Percentiles rank a stretch among this genome's conserved stretches.
These are phyloP conservation scores for Euura saliciscinereae DNA, from an alignment of 1,140 invertebrate genomes.

Conservation along the genomic window DNA sequence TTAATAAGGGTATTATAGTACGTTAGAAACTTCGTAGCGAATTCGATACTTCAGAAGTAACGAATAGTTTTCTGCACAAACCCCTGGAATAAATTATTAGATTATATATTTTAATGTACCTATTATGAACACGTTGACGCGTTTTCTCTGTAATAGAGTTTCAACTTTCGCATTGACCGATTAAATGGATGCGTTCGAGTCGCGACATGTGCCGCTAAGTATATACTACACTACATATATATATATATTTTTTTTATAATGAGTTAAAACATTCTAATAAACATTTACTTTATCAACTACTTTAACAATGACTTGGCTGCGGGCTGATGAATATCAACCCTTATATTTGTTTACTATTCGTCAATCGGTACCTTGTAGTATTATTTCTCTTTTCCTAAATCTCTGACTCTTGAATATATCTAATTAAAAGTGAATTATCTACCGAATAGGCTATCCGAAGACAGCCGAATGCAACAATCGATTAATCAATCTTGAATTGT, in stretches of 20 bases:
- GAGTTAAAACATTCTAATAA: background rate
- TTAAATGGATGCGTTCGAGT: background rate
- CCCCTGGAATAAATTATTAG: background rate
- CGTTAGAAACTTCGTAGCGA: too few species aligned
- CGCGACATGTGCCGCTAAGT: background rate
- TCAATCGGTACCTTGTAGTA: too few species aligned
- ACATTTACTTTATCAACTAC: background rate
- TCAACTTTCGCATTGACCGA: background rate
- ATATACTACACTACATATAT: background rate
- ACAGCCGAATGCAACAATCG: background rate
- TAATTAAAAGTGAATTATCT: too few species aligned
- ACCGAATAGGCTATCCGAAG: too few species aligned
- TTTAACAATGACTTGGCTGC: background rate
- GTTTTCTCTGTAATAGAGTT: background rate
- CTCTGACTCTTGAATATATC: too few species aligned
- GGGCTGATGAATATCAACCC: background rate
- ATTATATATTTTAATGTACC: background rate
- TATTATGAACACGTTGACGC: slow-evolving; percentile 5
- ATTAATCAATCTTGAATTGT: background rate
- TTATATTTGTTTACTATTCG: background rate
- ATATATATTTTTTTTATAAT: background rate
- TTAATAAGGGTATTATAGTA: too few species aligned
- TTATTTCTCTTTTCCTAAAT: too few species aligned
- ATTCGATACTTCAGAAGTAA: too few species aligned
- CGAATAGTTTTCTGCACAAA: too few species aligned